A percentile compares a stretch with the other conserved stretches of the same genome.
Evolutionary conservation across 2,113 vertebrate species (phyloP).

Genomic region (Thalassarche chlororhynchos): DNA sequence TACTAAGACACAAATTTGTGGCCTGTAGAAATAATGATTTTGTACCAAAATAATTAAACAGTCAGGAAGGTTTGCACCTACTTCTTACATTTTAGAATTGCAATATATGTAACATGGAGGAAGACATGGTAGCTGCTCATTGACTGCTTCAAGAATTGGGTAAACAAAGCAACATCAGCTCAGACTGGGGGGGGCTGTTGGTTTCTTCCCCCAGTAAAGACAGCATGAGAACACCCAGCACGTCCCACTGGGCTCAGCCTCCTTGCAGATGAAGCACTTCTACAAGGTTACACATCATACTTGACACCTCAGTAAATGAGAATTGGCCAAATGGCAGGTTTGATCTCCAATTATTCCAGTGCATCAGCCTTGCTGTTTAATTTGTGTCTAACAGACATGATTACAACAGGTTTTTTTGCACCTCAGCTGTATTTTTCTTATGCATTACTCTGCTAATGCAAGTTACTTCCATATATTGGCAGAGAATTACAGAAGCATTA

Average conservation of each 20-base stretch:
- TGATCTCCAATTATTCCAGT: background rate
- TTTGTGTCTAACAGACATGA: background rate
- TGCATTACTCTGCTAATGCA: background rate
- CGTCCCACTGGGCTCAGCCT: fast-evolving
- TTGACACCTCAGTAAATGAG: background rate
- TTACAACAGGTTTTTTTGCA: background rate
- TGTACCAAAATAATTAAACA: background rate
- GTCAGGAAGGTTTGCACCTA: background rate
- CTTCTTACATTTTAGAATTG: background rate
- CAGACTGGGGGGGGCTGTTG: fast-evolving
- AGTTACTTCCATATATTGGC: background rate
- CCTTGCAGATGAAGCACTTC: background rate
- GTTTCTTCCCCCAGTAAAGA: background rate
- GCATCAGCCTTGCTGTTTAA: background rate
- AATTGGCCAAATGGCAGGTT: background rate
- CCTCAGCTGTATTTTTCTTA: constrained; percentile 2
- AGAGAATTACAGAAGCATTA: constrained; percentile 17
- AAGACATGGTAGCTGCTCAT: background rate
- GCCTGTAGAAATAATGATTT: background rate
- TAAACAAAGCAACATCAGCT: background rate
- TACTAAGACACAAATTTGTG: fast-evolving
- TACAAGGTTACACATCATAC: background rate
- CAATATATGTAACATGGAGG: fast-evolving
- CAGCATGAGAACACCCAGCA: background rate
- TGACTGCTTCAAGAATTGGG: background rate